phyloP scores from a whole-genome alignment of 2,888 invertebrate species.

The Ectropis crepuscularia region DNA sequence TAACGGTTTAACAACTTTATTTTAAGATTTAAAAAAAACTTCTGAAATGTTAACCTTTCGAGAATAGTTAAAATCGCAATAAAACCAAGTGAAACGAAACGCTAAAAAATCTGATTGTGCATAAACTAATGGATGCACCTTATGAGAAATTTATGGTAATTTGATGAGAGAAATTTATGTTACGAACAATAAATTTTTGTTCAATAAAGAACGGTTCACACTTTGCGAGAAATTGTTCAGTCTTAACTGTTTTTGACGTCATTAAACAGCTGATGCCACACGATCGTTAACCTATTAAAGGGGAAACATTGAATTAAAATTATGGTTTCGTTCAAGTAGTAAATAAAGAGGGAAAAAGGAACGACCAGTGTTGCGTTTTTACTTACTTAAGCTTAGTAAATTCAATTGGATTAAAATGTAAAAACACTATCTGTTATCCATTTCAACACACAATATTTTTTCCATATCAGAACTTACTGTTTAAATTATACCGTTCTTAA shows the following conservation, averaged over 20 bases:
- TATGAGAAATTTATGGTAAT: slow-evolving; percentile 29
- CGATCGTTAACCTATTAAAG: too few relatives aligned
- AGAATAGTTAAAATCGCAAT: slow-evolving; percentile 2
- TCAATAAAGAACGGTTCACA: slow-evolving; percentile 39
- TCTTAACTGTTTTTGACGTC: slow-evolving; percentile 58
- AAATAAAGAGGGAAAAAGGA: too few relatives aligned
- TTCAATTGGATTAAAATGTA: background rate
- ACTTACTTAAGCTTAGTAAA: background rate
- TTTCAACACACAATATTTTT: slow-evolving; percentile 23
- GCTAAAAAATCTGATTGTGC: background rate
- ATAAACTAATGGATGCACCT: slow-evolving; percentile 27
- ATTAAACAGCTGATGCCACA: slow-evolving; percentile 70
- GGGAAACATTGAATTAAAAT: too few relatives aligned
- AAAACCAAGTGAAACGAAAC: background rate
- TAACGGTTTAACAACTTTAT: slow-evolving; percentile 22
- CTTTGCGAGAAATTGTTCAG: slow-evolving; percentile 34
- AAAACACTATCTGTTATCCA: slow-evolving; percentile 12
- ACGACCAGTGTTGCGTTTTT: too few relatives aligned
- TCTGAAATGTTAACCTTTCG: background rate
- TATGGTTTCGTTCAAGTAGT: too few relatives aligned
- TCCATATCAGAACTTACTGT: slow-evolving; percentile 20
- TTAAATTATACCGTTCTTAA: slow-evolving; percentile 38
- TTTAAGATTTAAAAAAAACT: slow-evolving; percentile 5
- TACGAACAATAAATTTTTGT: slow-evolving; percentile 48
- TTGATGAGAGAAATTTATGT: slow-evolving; percentile 7